These are phyloP conservation scores for Phymastichus coffea DNA, from an alignment of 1,140 invertebrate genomes.

Conservation along the genomic window DNA sequence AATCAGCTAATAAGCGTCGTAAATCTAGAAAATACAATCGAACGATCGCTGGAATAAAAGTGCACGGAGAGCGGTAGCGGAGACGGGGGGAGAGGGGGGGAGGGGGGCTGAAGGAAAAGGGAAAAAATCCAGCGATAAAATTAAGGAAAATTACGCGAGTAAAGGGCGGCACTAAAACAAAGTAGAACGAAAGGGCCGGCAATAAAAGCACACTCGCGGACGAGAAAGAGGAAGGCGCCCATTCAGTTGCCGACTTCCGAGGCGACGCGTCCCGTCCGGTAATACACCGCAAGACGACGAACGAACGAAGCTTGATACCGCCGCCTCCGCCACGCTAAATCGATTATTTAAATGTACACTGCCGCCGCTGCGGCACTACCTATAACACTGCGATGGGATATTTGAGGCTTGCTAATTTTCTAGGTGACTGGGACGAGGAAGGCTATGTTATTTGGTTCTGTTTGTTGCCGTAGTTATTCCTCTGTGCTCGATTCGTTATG, in stretches of 20 bases:
- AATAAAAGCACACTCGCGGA: constrained; percentile 16
- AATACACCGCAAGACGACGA: not conserved
- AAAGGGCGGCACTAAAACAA: constrained; percentile 13
- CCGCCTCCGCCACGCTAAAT: too few relatives aligned
- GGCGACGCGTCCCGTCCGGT: not conserved
- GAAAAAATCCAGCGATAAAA: constrained; percentile 23
- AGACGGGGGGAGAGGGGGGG: not conserved
- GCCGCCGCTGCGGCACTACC: constrained; percentile 26
- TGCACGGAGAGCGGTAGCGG: not conserved
- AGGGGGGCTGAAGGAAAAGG: constrained; percentile 4
- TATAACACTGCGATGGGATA: constrained; percentile 6
- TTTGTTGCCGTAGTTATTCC: too few relatives aligned
- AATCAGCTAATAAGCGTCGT: too few relatives aligned
- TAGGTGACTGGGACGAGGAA: not conserved
- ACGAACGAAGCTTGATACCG: constrained; percentile 4
- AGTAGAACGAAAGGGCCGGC: constrained; percentile 1
- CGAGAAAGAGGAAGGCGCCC: not conserved
- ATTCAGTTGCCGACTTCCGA: constrained; percentile 1
- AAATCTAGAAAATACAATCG: too few relatives aligned
- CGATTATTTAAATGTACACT: constrained; percentile 37
- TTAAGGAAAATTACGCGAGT: constrained; percentile 26
- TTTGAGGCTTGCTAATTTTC: too few relatives aligned
- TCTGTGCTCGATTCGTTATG: too few relatives aligned
- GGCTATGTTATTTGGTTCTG: too few relatives aligned
- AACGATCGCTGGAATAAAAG: not conserved